These are phyloP conservation scores for Mesocentrotus franciscanus DNA, from an alignment of 53 echinoderm and acorn worm genomes.

Conservation along the genomic window DNA sequence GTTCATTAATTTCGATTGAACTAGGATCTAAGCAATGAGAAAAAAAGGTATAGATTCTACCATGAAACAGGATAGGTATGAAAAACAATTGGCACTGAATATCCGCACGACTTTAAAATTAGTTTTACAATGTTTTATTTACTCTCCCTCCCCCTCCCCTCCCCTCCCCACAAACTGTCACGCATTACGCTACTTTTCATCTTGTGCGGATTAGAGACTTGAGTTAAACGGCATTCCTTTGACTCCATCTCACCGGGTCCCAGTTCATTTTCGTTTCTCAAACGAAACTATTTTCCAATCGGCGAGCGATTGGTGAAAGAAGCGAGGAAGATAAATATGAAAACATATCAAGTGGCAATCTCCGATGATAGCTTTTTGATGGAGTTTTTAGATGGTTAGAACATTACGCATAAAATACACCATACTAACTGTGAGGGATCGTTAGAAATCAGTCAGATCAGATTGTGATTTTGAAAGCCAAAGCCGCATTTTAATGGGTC, in stretches of 20 bases:
- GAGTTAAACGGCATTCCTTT: conserved; percentile 52
- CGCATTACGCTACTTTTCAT: background rate
- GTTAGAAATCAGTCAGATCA: background rate
- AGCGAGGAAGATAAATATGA: conserved; percentile 62
- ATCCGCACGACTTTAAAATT: no score
- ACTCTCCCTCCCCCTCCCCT: background rate
- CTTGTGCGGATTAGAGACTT: conserved; percentile 14
- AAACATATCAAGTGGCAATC: conserved; percentile 65
- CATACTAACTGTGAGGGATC: background rate
- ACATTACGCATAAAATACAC: background rate
- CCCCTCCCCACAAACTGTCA: background rate
- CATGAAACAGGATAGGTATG: background rate
- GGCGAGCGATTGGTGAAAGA: conserved; percentile 40
- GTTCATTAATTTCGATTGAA: no score
- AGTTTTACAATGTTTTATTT: background rate
- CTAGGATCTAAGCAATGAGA: background rate
- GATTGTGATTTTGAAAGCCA: background rate
- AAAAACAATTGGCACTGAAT: background rate
- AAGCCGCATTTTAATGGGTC: background rate
- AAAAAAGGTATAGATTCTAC: background rate
- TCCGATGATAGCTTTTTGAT: conserved; percentile 52
- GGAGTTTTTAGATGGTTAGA: background rate
- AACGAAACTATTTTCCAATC: conserved; percentile 65
- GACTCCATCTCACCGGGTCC: background rate
- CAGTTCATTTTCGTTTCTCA: conserved; percentile 44